Evolutionary conservation across 2,797 vertebrate species (phyloP), one percentile per base, ranked within the genome.

Genomic region (Scarus forsteni): DNA sequence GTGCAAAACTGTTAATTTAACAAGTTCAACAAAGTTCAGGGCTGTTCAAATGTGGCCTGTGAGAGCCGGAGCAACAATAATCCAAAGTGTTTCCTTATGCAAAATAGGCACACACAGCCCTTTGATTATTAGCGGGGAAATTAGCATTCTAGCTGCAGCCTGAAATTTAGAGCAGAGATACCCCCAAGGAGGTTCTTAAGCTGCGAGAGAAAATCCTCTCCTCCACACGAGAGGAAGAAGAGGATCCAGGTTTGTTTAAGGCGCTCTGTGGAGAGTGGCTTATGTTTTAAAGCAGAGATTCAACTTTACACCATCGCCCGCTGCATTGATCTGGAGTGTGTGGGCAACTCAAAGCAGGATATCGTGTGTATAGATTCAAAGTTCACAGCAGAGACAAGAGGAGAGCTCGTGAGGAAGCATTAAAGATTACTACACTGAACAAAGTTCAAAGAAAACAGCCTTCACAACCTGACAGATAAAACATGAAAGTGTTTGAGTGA

Each of bases 21-120:
- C 81, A 77, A 84, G 79, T 77, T 87, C 70, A 78, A 72, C 73
- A 73, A 81, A 84, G 81, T 84, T 79, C 75, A 84, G 49, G 7
- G 49, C 46, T 44, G 66, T 56, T 78, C 57, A 36, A 43, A 39
- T 58, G 61, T 9, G 66, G 60, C 49, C 57, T 70, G 72, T 51
- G 61, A 73, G 70, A 3, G 55, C 68, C 77, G 55, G 16, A 60
- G 68, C 65, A 58, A 72, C 77, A 74, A 72, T 78, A 86, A 83
- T 77, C 71, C 76, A 55, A 49, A 79, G 77, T 64, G 58, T 66
- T 81, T 80, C 67, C 68, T 77, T 55, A 81, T 84, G 70, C 72
- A 80, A 87, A 89, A 80, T 6, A 53, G 44, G 49, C 45, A 62
- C 78, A 66, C 78, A 63, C 68, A 81, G 57, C n/a, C 49, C 69